phyloP scores from a whole-genome alignment of 2,113 vertebrate species.

The Engystomops pustulosus region DNA sequence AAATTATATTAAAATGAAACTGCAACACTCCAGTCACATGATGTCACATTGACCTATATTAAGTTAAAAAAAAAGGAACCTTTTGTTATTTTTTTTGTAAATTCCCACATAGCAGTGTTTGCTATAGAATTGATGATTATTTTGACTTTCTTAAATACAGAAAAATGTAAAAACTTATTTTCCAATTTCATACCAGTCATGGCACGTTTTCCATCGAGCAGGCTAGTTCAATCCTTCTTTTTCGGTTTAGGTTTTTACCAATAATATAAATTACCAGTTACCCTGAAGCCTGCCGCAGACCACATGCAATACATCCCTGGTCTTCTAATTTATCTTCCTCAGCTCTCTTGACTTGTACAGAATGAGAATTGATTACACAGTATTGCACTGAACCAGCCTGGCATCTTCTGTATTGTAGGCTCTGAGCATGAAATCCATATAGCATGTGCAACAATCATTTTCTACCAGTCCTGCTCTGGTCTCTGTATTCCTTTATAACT shows the following conservation, averaged over 20 bases:
- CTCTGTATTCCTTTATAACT: slow-evolving; percentile 2
- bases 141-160: not conserved
- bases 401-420: not conserved
- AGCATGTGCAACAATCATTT: slow-evolving; percentile 31
- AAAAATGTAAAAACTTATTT: not conserved
- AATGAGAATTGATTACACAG: slow-evolving; percentile 42
- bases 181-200: not conserved
- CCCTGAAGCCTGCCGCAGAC: not conserved
- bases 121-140: too few species aligned
- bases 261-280: not conserved
- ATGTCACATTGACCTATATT: too few species aligned
- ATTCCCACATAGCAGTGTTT: too few species aligned
- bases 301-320: slow-evolving; percentile 1
- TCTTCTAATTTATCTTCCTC: slow-evolving; percentile 40
- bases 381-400: not conserved
- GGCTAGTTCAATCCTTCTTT: not conserved
- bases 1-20: too few species aligned
- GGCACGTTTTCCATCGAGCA: not conserved
- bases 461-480: slow-evolving; percentile 25
- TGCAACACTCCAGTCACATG: too few species aligned
- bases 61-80: too few species aligned
- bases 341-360: slow-evolving; percentile 29
- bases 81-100: too few species aligned
- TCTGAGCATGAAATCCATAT: slow-evolving; percentile 17
- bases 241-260: slow-evolving; percentile 2